phyloP scores from a whole-genome alignment of 2,888 invertebrate species.

The Linnaemya tessellans region DNA sequence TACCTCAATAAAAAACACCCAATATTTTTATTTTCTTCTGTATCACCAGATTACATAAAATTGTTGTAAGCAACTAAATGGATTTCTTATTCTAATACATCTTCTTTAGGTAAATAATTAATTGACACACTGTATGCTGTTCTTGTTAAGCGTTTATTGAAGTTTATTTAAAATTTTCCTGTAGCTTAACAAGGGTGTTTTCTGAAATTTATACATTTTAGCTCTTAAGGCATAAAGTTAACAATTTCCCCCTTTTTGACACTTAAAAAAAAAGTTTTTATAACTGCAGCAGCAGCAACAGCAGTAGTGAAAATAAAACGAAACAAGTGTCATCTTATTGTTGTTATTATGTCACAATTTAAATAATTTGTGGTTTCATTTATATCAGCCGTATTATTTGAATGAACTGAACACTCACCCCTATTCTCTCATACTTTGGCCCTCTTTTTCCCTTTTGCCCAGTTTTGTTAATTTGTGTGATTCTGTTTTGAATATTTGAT shows the following conservation, averaged over 20 bases:
- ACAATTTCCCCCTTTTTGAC: constrained; percentile 69
- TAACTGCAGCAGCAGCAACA: not conserved
- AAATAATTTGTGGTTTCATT: constrained; percentile 69
- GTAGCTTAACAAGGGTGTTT: constrained; percentile 43
- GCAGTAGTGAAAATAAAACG: constrained; percentile 1
- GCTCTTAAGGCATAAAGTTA: constrained; percentile 65
- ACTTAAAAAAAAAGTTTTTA: constrained; percentile 33
- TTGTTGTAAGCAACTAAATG: not conserved
- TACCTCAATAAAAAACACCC: too few species aligned
- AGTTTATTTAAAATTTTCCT: constrained; percentile 55
- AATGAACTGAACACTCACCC: not conserved
- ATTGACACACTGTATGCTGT: not conserved
- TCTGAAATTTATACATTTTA: constrained; percentile 33
- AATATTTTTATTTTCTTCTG: too few species aligned
- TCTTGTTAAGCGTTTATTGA: constrained; percentile 43
- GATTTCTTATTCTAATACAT: not conserved
- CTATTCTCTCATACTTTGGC: not conserved
- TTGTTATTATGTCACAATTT: constrained; percentile 65
- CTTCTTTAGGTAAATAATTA: not conserved
- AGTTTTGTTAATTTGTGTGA: constrained; percentile 41
- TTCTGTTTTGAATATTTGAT: constrained; percentile 51
- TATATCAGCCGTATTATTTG: constrained; percentile 31
- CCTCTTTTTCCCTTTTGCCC: not conserved
- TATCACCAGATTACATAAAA: too few species aligned
- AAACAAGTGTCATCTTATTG: constrained; percentile 53